phyloP scores from a whole-genome alignment of 92 coral and sea anemone genomes.

The Actinostola sp. region DNA sequence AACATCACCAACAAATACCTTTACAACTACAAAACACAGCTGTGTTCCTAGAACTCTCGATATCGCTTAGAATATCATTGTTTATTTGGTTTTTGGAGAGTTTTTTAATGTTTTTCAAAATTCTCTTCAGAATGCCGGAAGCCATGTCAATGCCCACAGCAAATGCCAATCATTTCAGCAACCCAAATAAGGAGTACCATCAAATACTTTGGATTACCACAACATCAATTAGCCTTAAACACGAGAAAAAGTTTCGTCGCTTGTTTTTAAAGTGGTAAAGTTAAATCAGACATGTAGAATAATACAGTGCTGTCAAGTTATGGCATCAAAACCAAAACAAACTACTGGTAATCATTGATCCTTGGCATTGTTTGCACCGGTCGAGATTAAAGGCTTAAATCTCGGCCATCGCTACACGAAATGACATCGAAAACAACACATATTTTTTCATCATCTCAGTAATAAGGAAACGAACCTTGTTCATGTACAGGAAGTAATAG shows the following conservation, averaged over 20 bases:
- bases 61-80: constrained; percentile 1
- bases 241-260: neutral
- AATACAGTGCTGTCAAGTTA: too few species aligned
- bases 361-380: neutral
- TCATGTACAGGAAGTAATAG: neutral
- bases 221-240: neutral
- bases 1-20: constrained; percentile 2
- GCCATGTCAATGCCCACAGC: constrained; percentile 15
- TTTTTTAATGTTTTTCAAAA: constrained; percentile 4
- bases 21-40: neutral
- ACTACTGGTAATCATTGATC: too few species aligned
- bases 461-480: constrained; percentile 8
- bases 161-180: constrained; percentile 32
- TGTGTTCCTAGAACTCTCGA: neutral
- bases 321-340: too few species aligned
- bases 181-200: constrained; percentile 23
- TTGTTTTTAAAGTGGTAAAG: too few species aligned
- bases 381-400: neutral
- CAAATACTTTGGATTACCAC: neutral
- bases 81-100: constrained; percentile 14
- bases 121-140: constrained; percentile 18
- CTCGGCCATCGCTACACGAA: neutral
- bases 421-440: constrained; percentile 2
- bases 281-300: too few species aligned
- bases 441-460: constrained; percentile 4